These are phyloP conservation scores for Chunga burmeisteri DNA, from an alignment of 2,113 vertebrate species.

Conservation along the genomic window DNA sequence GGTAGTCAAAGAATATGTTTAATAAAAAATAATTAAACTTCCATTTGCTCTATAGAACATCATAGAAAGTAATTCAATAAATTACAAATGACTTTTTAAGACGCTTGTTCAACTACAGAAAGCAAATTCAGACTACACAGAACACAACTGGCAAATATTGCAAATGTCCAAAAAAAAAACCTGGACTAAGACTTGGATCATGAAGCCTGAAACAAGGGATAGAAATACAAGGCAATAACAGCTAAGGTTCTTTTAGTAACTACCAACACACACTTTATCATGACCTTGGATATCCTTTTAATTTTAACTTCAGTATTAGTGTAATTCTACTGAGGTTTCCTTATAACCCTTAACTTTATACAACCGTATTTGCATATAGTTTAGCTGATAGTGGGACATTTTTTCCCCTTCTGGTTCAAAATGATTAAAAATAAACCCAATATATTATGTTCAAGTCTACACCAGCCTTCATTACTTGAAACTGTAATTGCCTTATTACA, in stretches of 20 bases:
- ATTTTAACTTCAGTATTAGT: constrained; percentile 84
- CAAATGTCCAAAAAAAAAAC: constrained; percentile 89
- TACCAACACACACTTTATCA: constrained; percentile 84
- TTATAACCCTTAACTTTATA: constrained; percentile 76
- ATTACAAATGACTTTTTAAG: constrained; percentile 99
- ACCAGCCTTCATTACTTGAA: constrained; percentile 73
- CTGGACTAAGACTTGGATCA: constrained; percentile 88
- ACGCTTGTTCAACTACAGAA: constrained; percentile 97
- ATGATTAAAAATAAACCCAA: constrained; percentile 69
- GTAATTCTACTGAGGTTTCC: constrained; percentile 80
- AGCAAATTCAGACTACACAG: constrained; percentile 97
- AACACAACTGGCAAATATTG: constrained; percentile 99
- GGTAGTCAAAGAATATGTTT: constrained; percentile 99
- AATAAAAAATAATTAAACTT: constrained; percentile 99
- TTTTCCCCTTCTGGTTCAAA: constrained; percentile 68
- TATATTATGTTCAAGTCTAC: constrained; percentile 72
- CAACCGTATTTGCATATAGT: constrained; percentile 73
- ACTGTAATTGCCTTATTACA: constrained; percentile 79
- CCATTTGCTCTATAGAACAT: constrained; percentile 99
- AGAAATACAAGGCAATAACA: constrained; percentile 87
- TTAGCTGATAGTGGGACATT: constrained; percentile 71
- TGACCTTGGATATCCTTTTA: constrained; percentile 75
- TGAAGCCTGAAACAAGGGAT: constrained; percentile 87
- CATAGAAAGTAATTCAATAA: constrained; percentile 99
- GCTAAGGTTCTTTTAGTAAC: constrained; percentile 88